phyloP scores from a whole-genome alignment of 1,140 invertebrate species.

The Platyura marginata region DNA sequence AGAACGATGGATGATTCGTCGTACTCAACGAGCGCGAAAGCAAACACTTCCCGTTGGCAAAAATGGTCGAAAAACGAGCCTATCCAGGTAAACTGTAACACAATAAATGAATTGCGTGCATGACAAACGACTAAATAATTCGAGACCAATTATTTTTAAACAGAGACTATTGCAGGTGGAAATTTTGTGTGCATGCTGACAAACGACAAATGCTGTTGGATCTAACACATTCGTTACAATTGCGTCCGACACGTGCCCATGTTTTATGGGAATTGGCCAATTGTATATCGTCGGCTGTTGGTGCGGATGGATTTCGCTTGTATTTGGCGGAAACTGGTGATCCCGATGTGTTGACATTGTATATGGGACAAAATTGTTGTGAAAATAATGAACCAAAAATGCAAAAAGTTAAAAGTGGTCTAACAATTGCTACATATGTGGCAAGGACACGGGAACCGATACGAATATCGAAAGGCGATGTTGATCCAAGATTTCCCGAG shows the following conservation, averaged over 20 bases:
- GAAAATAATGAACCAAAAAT: conserved; percentile 10
- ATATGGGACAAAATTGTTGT: conserved; percentile 12
- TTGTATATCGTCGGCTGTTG: conserved; percentile 38
- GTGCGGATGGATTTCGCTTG: conserved; percentile 34
- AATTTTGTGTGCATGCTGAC: conserved; percentile 41
- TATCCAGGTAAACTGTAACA: conserved; percentile 12
- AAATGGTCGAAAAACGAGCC: conserved; percentile 27
- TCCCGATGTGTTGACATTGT: conserved; percentile 17
- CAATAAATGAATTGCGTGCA: too few relatives aligned
- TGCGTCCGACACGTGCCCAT: conserved; percentile 29
- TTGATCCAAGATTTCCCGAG: conserved; percentile 28
- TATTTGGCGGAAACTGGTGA: conserved; percentile 25
- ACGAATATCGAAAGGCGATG: conserved; percentile 23
- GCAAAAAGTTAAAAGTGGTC: conserved; percentile 10
- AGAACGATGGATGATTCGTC: conserved; percentile 37
- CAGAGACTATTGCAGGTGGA: conserved; percentile 24
- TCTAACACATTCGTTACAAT: conserved; percentile 32
- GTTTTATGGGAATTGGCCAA: conserved; percentile 39
- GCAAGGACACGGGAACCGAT: conserved; percentile 26
- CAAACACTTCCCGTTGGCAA: conserved; percentile 14
- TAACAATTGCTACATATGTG: conserved; percentile 29
- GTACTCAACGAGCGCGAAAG: conserved; percentile 28
- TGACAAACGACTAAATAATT: neutral
- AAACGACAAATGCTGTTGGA: conserved; percentile 41
- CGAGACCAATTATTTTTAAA: neutral